Conservation (phyloP, 2,113 vertebrate species). For the Delphinus delphis region DNA sequence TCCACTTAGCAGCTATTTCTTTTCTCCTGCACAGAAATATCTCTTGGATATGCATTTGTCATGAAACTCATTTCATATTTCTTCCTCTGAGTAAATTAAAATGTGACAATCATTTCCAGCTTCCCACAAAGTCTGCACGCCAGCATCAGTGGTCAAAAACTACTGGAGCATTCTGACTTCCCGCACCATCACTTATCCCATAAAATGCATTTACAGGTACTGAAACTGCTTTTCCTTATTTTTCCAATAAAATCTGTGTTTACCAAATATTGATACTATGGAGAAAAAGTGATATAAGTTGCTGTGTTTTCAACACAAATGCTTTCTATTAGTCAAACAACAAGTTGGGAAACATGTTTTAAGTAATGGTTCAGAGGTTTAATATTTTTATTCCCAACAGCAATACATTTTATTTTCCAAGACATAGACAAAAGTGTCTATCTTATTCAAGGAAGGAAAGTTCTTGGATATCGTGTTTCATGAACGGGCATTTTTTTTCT, state of each 20-base stretch:
- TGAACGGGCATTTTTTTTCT: neutral
- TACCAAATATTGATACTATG: slow-evolving; percentile 2
- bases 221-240: neutral
- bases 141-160: neutral
- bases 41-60: slow-evolving; percentile 18
- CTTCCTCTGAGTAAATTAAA: slow-evolving; percentile 55
- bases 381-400: neutral
- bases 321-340: slow-evolving; percentile 26
- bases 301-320: slow-evolving; percentile 11
- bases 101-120: slow-evolving; percentile 50
- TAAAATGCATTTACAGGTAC: neutral
- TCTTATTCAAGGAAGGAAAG: neutral
- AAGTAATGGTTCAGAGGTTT: neutral
- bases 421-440: neutral
- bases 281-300: slow-evolving; percentile 33
- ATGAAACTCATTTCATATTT: slow-evolving; percentile 41
- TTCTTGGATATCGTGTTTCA: neutral
- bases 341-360: slow-evolving; percentile 16
- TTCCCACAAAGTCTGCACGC: neutral
- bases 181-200: neutral
- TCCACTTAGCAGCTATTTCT: slow-evolving; percentile 45
- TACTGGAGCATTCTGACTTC: neutral
- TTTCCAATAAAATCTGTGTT: slow-evolving; percentile 39
- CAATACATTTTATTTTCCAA: neutral
- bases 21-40: slow-evolving; percentile 6